Evolutionary conservation across 2,113 vertebrate species (phyloP).

Genomic region (Megaptera novaeangliae): DNA sequence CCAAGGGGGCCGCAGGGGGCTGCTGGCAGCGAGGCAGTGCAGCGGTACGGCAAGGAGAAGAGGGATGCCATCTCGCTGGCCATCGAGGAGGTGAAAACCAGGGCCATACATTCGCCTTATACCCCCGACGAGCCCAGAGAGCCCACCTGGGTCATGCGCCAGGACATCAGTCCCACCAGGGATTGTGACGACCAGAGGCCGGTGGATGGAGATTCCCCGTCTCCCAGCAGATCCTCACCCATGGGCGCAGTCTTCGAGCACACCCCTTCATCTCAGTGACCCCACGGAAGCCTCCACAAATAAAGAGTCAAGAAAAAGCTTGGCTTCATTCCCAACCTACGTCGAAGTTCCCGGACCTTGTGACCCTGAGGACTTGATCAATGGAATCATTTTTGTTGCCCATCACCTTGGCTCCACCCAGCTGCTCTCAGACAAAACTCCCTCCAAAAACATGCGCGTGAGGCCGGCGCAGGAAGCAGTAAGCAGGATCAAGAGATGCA

Average conservation of each 20-base stretch:
- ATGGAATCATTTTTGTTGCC: constrained; percentile 98
- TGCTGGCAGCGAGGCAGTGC: constrained; percentile 77
- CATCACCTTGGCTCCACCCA: constrained; percentile 98
- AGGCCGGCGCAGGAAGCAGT: constrained; percentile 99
- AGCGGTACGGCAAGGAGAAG: constrained; percentile 90
- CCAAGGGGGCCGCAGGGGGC: constrained; percentile 63
- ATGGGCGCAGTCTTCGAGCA: constrained; percentile 90
- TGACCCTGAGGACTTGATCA: constrained; percentile 97
- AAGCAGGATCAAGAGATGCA: constrained; percentile 87
- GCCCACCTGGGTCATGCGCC: constrained; percentile 98
- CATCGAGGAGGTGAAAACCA: constrained; percentile 97
- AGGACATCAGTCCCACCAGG: constrained; percentile 93
- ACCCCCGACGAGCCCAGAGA: constrained; percentile 97
- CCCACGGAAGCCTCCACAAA: constrained; percentile 84
- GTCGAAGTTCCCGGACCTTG: constrained; percentile 99
- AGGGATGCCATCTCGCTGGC: constrained; percentile 95
- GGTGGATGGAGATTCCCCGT: constrained; percentile 88
- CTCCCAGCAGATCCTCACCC: constrained; percentile 90
- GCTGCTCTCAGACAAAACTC: constrained; percentile 96
- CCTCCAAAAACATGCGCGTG: constrained; percentile 97
- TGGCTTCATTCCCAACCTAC: constrained; percentile 96
- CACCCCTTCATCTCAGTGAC: constrained; percentile 86
- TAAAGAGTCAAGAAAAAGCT: constrained; percentile 95
- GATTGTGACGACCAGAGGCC: constrained; percentile 90
- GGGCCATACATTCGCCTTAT: constrained; percentile 95